phyloP scores from a whole-genome alignment of 2,888 invertebrate genomes.

The Caenorhabditis sp. region DNA sequence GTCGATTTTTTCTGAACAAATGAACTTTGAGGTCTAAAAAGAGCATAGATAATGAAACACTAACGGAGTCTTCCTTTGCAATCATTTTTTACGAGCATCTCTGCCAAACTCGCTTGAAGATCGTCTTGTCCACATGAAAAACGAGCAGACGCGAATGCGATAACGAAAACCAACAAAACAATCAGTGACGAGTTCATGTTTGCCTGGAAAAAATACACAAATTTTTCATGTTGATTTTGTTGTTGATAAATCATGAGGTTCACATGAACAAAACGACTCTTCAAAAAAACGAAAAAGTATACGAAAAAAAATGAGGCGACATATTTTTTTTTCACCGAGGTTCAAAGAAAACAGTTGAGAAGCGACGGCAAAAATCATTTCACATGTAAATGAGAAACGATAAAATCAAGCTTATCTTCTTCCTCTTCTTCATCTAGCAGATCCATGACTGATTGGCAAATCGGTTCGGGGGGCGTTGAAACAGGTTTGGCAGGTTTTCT shows the following conservation, averaged over 20 bases:
- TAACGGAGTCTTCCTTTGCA: slow-evolving; percentile 41
- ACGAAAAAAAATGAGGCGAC: neutral
- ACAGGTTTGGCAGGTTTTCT: neutral
- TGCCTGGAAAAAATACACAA: neutral
- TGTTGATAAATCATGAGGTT: neutral
- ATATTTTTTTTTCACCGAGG: neutral
- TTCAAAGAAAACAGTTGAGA: neutral
- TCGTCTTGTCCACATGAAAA: slow-evolving; percentile 36
- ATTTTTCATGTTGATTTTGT: neutral
- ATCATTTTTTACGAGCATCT: slow-evolving; percentile 32
- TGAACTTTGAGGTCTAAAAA: too few species aligned
- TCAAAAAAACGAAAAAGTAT: neutral
- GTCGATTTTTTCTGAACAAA: slow-evolving; percentile 34
- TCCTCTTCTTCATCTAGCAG: neutral
- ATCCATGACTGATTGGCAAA: neutral
- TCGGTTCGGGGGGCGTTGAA: neutral
- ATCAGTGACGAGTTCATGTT: slow-evolving; percentile 21
- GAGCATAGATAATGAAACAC: neutral
- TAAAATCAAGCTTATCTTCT: neutral
- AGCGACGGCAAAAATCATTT: neutral
- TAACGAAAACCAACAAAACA: slow-evolving; percentile 15
- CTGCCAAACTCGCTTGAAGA: slow-evolving; percentile 28
- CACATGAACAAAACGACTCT: neutral
- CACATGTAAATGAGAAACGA: neutral
- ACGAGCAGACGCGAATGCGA: slow-evolving; percentile 24